Evolutionary conservation across 2,888 invertebrate species (phyloP).

Genomic region (Merodon equestris): DNA sequence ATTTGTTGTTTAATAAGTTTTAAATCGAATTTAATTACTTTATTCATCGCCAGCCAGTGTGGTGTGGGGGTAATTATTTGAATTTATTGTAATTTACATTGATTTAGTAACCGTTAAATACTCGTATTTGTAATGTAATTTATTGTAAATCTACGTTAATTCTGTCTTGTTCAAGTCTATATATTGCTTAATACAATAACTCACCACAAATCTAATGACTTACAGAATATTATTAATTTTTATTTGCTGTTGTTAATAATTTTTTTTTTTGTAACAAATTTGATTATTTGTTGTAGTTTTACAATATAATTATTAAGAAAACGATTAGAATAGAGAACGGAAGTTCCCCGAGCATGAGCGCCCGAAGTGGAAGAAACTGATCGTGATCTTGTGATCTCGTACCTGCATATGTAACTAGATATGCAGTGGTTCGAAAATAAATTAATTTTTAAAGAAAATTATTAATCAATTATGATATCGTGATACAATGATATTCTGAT

Average conservation of each 20-base stretch:
- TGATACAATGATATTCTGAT: background rate
- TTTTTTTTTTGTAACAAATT: constrained; percentile 31
- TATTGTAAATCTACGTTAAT: constrained; percentile 5
- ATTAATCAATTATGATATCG: background rate
- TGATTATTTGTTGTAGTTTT: constrained; percentile 6
- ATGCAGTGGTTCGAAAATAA: constrained; percentile 32
- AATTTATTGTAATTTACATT: constrained; percentile 47
- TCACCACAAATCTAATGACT: constrained; percentile 21
- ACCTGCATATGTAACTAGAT: no score
- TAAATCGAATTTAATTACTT: constrained; percentile 59
- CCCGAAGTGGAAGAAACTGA: constrained; percentile 57
- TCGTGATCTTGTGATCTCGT: constrained; percentile 36
- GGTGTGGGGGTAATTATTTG: background rate
- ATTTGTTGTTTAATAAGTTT: constrained; percentile 38
- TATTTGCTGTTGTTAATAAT: background rate
- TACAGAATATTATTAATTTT: background rate
- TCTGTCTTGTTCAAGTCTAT: constrained; percentile 43
- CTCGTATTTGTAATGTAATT: constrained; percentile 1
- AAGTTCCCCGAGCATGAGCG: background rate
- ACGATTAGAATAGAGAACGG: constrained; percentile 12
- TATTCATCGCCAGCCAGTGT: constrained; percentile 50
- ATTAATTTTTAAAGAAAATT: constrained; percentile 8
- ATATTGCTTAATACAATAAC: constrained; percentile 14
- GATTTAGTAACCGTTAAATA: constrained; percentile 16
- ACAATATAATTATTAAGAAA: constrained; percentile 29